These are phyloP conservation scores for Heliornis fulica DNA, from an alignment of 2,113 vertebrate species.

Conservation along the genomic window DNA sequence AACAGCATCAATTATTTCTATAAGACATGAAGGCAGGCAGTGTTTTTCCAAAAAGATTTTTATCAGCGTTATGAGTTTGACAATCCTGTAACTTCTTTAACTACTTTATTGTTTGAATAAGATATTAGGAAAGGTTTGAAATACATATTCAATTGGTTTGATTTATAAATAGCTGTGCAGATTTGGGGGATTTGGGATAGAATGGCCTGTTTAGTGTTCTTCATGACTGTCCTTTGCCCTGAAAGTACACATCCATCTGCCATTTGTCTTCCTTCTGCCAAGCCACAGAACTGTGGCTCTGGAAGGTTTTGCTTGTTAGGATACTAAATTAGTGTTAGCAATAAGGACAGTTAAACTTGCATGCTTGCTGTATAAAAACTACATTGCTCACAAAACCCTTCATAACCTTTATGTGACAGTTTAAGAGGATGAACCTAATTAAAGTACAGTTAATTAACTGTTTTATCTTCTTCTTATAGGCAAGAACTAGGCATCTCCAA, in stretches of 20 bases:
- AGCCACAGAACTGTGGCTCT: background rate
- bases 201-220: background rate
- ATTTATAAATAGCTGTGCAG: background rate
- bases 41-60: background rate
- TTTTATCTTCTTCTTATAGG: background rate
- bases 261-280: background rate
- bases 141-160: background rate
- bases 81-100: background rate
- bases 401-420: background rate
- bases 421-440: background rate
- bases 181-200: background rate
- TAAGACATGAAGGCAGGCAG: background rate
- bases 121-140: background rate
- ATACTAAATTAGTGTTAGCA: background rate
- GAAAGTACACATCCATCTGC: background rate
- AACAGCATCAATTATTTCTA: background rate
- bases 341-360: background rate
- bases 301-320: background rate
- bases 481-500: background rate
- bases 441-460: constrained; percentile 6
- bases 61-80: background rate
- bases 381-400: background rate
- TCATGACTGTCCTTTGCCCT: background rate
- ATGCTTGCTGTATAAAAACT: background rate
- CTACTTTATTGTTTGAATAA: background rate